Percentiles rank a stretch among this genome's conserved stretches.
These are phyloP conservation scores for Philopedon plagiatum DNA, from an alignment of 2,888 invertebrate genomes.

Conservation along the genomic window DNA sequence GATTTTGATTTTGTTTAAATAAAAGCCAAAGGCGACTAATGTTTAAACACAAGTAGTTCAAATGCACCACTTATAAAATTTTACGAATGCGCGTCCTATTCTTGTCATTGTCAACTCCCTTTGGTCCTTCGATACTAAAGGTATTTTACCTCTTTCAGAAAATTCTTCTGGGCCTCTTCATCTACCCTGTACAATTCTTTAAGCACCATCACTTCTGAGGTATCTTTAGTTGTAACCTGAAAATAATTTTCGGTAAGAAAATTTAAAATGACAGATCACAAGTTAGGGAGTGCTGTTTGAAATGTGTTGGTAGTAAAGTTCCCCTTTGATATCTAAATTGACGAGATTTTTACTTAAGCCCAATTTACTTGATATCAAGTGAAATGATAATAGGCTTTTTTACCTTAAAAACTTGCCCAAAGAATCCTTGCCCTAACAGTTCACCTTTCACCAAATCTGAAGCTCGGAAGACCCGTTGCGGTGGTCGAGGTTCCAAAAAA, in stretches of 20 bases:
- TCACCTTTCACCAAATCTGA: conserved; percentile 91
- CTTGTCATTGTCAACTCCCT: too few species aligned
- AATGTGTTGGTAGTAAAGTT: too few species aligned
- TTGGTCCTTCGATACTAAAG: too few species aligned
- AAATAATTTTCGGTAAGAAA: background rate
- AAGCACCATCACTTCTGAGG: conserved; percentile 95
- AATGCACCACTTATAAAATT: background rate
- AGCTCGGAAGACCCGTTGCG: conserved; percentile 89
- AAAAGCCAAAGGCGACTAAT: too few species aligned
- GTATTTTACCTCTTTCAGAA: conserved; percentile 86
- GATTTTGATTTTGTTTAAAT: too few species aligned
- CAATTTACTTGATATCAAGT: background rate
- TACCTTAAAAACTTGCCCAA: conserved; percentile 89
- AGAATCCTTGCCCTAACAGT: conserved; percentile 92
- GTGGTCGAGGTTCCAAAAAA: conserved; percentile 79
- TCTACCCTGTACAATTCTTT: conserved; percentile 93
- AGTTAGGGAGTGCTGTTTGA: too few species aligned
- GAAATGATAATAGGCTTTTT: background rate
- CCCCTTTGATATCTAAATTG: too few species aligned
- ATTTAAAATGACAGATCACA: too few species aligned
- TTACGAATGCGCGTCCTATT: too few species aligned
- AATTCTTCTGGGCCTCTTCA: conserved; percentile 94
- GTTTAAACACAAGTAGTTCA: conserved; percentile 2
- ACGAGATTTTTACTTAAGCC: too few species aligned
- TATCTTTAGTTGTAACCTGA: conserved; percentile 87